Evolutionary conservation across 2,888 invertebrate genomes (phyloP).

Genomic region (Drosophila neonasuta): DNA sequence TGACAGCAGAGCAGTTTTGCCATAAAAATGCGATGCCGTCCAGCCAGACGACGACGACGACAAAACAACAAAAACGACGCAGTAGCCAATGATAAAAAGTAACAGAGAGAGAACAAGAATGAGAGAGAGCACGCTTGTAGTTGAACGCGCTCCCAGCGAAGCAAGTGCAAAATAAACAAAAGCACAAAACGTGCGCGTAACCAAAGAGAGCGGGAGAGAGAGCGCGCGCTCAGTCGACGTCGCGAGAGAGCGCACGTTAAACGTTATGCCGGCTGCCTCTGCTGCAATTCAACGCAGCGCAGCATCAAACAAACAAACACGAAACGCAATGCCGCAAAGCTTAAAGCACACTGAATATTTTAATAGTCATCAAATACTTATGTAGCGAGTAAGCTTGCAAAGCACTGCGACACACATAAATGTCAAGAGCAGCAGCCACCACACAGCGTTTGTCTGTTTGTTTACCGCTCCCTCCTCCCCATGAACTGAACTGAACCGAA

Average conservation of each 20-base stretch:
- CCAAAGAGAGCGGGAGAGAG: constrained; percentile 12
- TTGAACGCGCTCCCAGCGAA: constrained; percentile 15
- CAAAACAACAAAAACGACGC: constrained; percentile 55
- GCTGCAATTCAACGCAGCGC: constrained; percentile 18
- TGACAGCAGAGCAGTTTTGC: constrained; percentile 49
- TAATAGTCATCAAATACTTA: constrained; percentile 45
- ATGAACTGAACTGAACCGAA: too few relatives aligned
- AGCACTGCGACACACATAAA: constrained; percentile 28
- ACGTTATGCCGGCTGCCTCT: constrained; percentile 46
- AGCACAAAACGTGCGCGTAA: constrained; percentile 54
- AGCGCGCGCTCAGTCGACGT: background rate
- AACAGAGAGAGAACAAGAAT: constrained; percentile 35
- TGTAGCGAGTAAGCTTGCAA: background rate
- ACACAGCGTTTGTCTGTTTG: constrained; percentile 31
- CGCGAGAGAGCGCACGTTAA: constrained; percentile 6
- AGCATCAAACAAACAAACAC: constrained; percentile 41
- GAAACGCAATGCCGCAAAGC: constrained; percentile 47
- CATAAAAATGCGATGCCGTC: constrained; percentile 66
- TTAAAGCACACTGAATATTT: constrained; percentile 47
- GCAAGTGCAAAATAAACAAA: constrained; percentile 69
- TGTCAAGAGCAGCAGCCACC: constrained; percentile 31
- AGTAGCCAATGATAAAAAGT: constrained; percentile 54
- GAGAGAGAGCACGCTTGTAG: constrained; percentile 12
- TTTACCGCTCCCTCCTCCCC: constrained; percentile 26
- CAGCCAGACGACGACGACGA: constrained; percentile 34